A percentile compares a stretch with the other conserved stretches of the same genome.
These are phyloP conservation scores for Yoshiicerus persimilis DNA, from an alignment of 1,140 invertebrate species.

Conservation along the genomic window DNA sequence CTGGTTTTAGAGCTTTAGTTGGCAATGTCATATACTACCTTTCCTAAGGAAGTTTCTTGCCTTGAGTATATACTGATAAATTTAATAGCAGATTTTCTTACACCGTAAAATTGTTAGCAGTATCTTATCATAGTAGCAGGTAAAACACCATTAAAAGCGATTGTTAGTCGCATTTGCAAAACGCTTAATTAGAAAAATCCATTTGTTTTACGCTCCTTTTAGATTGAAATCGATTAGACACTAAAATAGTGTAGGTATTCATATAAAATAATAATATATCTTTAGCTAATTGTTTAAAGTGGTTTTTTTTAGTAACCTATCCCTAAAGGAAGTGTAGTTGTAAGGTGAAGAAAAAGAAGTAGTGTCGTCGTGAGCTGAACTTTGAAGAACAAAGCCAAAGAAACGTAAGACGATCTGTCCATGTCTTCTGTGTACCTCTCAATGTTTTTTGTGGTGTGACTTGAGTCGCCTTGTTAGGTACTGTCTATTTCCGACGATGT, in stretches of 20 bases:
- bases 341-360: neutral
- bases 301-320: neutral
- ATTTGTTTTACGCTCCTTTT: no score
- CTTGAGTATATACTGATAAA: no score
- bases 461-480: neutral
- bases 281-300: neutral
- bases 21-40: no score
- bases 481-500: constrained; percentile 9
- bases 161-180: no score
- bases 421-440: neutral
- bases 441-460: neutral
- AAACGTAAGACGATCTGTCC: neutral
- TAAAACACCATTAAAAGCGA: no score
- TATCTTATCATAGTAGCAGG: no score
- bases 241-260: neutral
- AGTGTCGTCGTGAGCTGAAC: neutral
- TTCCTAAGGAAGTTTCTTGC: no score
- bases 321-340: no score
- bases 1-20: no score
- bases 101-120: no score
- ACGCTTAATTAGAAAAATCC: no score
- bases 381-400: neutral
- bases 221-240: neutral
- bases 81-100: no score
- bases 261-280: neutral